Evolutionary conservation across 1,140 invertebrate species (phyloP), one percentile per base, ranked within the genome.

Genomic region (Cecropterus lyciades): DNA sequence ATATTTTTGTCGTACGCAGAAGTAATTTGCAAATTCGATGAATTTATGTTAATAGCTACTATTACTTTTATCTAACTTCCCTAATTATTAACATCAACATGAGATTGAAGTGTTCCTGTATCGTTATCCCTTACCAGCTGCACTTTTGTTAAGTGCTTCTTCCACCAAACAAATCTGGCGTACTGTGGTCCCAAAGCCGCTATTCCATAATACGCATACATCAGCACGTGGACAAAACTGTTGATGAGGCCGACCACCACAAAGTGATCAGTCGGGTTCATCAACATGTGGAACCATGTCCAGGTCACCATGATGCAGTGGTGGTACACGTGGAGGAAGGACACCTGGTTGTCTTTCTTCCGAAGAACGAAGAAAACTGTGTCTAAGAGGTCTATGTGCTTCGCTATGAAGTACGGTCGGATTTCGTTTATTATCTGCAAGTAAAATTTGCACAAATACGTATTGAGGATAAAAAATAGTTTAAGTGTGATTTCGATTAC

Each of bases 111-210:
- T n/a, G n/a, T n/a, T n/a, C n/a, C n/a, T n/a, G n/a, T n/a, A n/a
- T n/a, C n/a, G n/a, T n/a, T n/a, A n/a, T n/a, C n/a, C n/a, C 94
- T 95, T 93, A 98, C 97, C 94, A 98, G 91, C 92, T 98, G 98
- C 62, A 98, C 93, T 55, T 95, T 96, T 0, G 98, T 98, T 67
- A 98, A 94, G 87, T 99, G 96, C 82, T 97, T 97, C 84, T 99
- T 98, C 97, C 97, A 99, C 97, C 97, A 98, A 1, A 98, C 89
- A 82, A 96, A 98, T 81, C 97, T 97, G 73, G 96, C 95, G 81
- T 97, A 97, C 65, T 96, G 93, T 13, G 97, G 97, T 14, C 97
- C 97, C 94, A 98, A 94, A 1, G 97, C 96, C 0, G 97, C 94
- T 65, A 98, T 93, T 92, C 97, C 95, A 86, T 98, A 98, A 80